Evolutionary conservation across 2,113 vertebrate species (phyloP).

Genomic region (Micronycteris hirsuta): DNA sequence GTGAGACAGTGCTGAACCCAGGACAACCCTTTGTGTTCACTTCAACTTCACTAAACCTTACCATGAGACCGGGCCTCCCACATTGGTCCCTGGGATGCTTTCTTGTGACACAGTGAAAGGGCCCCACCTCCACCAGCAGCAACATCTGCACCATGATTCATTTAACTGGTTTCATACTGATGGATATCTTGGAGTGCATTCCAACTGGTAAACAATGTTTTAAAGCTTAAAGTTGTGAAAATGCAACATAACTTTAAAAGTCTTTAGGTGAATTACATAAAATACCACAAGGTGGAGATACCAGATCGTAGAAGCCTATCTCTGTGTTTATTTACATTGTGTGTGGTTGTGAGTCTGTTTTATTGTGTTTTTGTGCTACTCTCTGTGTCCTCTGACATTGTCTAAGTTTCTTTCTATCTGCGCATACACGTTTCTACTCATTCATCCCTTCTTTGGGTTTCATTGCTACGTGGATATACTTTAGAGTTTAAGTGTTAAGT

Average conservation of each 20-base stretch:
- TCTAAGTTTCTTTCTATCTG: neutral
- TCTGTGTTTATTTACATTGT: neutral
- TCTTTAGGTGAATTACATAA: neutral
- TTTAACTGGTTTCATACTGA: neutral
- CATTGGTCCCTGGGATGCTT: too few species aligned
- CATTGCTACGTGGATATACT: neutral
- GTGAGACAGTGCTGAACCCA: too few species aligned
- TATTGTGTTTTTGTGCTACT: neutral
- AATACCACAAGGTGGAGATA: neutral
- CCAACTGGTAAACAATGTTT: neutral
- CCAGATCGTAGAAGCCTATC: neutral
- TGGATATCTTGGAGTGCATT: neutral
- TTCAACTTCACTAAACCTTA: too few species aligned
- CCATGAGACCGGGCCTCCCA: too few species aligned
- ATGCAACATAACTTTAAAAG: neutral
- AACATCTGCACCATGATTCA: neutral
- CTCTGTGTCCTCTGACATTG: neutral
- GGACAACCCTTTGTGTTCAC: too few species aligned
- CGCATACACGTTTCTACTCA: neutral
- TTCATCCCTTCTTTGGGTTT: neutral
- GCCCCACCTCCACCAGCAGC: too few species aligned
- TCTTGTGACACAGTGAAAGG: too few species aligned
- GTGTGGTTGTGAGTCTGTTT: neutral
- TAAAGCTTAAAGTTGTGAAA: neutral
- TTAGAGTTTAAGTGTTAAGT: neutral